A percentile compares a stretch with the other conserved stretches of the same genome.
phyloP scores from a whole-genome alignment of 2,888 invertebrate genomes.

The Cataglyphis albicans region DNA sequence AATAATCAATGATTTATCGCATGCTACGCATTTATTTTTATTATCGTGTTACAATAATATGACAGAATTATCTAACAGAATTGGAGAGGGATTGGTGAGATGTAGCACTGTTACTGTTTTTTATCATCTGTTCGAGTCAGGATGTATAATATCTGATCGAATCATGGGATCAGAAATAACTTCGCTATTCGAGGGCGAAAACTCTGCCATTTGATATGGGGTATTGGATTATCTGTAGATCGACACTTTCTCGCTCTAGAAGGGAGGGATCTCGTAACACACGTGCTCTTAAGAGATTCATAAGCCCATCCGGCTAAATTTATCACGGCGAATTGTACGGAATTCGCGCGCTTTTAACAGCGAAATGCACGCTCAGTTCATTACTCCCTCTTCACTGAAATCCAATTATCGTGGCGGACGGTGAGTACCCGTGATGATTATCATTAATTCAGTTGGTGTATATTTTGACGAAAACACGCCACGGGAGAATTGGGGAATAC shows the following conservation, averaged over 20 bases:
- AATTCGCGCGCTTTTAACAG: conserved; percentile 13
- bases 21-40: background rate
- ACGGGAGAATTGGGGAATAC: conserved; percentile 10
- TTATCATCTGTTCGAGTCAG: background rate
- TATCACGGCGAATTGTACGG: conserved; percentile 24
- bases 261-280: conserved; percentile 7
- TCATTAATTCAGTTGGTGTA: conserved; percentile 23
- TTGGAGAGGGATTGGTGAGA: background rate
- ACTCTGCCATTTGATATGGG: conserved; percentile 38
- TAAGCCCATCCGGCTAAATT: conserved; percentile 36
- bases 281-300: conserved; percentile 35
- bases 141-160: background rate
- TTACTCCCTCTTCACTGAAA: conserved; percentile 15
- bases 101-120: too few relatives aligned
- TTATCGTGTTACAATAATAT: background rate
- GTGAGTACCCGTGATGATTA: conserved; percentile 23
- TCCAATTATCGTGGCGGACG: conserved; percentile 29
- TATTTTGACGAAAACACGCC: conserved; percentile 15
- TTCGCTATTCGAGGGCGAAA: conserved; percentile 4
- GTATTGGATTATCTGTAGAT: conserved; percentile 32
- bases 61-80: background rate
- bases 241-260: background rate
- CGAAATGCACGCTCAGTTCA: conserved; percentile 20
- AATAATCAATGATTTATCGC: background rate
- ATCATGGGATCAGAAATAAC: background rate